Evolutionary conservation across 2,113 vertebrate genomes (phyloP).

Genomic region (Melanocharis versteri): DNA sequence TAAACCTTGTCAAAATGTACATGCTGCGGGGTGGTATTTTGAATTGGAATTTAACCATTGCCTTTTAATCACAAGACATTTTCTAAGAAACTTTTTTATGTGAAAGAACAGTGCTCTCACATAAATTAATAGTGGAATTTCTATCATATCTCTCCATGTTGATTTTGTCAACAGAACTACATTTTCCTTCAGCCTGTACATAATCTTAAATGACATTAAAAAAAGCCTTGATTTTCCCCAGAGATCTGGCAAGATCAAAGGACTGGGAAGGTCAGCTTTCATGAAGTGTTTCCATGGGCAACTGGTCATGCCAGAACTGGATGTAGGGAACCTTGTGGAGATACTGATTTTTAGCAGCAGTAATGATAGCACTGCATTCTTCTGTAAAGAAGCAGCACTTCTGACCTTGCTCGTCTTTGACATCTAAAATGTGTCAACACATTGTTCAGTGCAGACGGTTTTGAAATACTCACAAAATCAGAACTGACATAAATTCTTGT

Average conservation of each 20-base stretch:
- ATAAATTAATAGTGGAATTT: neutral
- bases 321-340: neutral
- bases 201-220: neutral
- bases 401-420: neutral
- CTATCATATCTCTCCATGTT: neutral
- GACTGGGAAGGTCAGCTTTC: neutral
- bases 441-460: neutral
- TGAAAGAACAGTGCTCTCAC: neutral
- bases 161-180: neutral
- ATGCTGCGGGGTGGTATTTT: neutral
- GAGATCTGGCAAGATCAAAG: neutral
- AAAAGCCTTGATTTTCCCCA: neutral
- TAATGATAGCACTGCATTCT: neutral
- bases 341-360: neutral
- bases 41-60: neutral
- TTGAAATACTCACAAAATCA: neutral
- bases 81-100: neutral
- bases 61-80: constrained; percentile 8
- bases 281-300: neutral
- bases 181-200: neutral
- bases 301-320: neutral
- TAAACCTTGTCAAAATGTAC: constrained; percentile 8
- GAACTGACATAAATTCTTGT: neutral
- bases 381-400: neutral
- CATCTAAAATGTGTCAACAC: neutral